These are phyloP conservation scores for Amiota communis DNA, from an alignment of 2,888 invertebrate genomes.

Conservation along the genomic window DNA sequence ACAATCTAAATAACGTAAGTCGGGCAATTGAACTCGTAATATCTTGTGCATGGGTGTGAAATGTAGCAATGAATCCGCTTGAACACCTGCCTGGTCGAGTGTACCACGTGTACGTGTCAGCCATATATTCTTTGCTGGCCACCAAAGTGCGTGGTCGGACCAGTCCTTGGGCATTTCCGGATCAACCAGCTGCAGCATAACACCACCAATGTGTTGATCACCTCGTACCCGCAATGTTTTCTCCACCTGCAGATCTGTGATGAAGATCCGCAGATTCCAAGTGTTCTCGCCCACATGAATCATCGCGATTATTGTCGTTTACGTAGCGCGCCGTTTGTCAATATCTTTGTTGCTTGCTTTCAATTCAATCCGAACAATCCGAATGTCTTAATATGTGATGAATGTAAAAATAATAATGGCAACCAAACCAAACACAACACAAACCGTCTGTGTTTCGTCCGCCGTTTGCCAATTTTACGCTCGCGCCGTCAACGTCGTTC, in stretches of 20 bases:
- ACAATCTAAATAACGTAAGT: conserved; percentile 91
- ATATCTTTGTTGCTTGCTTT: not conserved
- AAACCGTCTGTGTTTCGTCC: conserved; percentile 33
- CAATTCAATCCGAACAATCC: not conserved
- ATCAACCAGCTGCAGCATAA: conserved; percentile 97
- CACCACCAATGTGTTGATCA: conserved; percentile 97
- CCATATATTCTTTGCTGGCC: conserved; percentile 97
- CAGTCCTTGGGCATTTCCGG: conserved; percentile 98
- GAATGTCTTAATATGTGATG: not conserved
- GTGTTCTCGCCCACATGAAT: conserved; percentile 90
- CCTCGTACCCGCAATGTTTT: conserved; percentile 94
- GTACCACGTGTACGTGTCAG: conserved; percentile 94
- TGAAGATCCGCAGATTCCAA: conserved; percentile 95
- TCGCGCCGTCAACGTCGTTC: conserved; percentile 40
- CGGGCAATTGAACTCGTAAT: conserved; percentile 91
- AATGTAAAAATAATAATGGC: conserved; percentile 17
- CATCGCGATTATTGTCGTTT: conserved; percentile 54
- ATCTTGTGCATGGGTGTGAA: conserved; percentile 99
- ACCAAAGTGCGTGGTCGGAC: conserved; percentile 99
- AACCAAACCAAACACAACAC: not conserved
- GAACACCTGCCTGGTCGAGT: conserved; percentile 96
- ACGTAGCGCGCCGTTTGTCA: conserved; percentile 1
- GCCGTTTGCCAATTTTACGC: conserved; percentile 37
- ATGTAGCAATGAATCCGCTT: conserved; percentile 92
- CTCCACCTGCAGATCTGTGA: conserved; percentile 93